Percentiles rank a stretch among this genome's conserved stretches.
phyloP scores from a whole-genome alignment of 2,113 vertebrate species.

The Lophotis ruficrista region DNA sequence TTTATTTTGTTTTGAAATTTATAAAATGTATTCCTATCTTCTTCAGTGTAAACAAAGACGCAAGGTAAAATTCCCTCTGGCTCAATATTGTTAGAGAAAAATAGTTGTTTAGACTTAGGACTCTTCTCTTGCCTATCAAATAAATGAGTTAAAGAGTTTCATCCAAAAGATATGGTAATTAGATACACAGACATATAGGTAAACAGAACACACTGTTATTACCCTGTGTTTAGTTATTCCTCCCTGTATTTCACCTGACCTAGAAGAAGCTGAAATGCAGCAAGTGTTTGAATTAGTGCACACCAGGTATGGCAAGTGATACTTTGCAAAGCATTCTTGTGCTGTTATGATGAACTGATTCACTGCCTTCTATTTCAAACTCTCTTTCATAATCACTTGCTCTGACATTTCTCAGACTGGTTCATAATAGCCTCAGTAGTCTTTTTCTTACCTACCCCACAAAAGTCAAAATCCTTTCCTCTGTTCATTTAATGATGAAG shows the following conservation, averaged over 20 bases:
- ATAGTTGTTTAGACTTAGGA: neutral
- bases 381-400: neutral
- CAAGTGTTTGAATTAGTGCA: neutral
- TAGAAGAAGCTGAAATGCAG: neutral
- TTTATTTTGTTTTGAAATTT: neutral
- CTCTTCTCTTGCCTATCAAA: neutral
- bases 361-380: neutral
- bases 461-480: neutral
- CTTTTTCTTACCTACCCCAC: neutral
- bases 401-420: neutral
- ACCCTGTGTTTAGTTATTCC: neutral
- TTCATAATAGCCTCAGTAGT: neutral
- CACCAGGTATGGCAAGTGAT: neutral
- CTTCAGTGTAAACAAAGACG: neutral
- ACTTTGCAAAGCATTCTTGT: neutral
- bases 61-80: neutral
- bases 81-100: neutral
- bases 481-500: neutral
- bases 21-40: neutral
- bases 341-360: neutral
- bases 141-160: neutral
- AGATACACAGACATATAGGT: neutral
- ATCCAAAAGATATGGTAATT: neutral
- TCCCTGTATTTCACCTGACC: neutral
- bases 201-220: neutral